Base-by-base conservation (phyloP, 2,888 invertebrate genomes). In the Aleiodes testaceus region DNA sequence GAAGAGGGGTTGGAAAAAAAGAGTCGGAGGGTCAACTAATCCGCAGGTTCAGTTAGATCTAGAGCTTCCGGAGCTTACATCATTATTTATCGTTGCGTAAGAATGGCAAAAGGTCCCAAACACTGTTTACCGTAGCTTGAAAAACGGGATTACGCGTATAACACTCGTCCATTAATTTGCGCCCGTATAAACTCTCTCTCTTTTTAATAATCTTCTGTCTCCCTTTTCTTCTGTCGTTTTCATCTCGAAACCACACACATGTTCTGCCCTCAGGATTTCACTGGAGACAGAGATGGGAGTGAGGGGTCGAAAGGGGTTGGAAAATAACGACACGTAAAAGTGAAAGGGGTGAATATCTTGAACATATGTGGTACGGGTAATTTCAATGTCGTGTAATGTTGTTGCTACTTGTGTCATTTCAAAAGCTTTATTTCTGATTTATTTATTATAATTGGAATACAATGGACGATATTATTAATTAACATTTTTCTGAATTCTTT, bases 1-100 rank as follows among this genome's bases (percentile, higher is more conserved):
- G 26, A 47, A 47, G 47, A 14, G 47, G 6, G 18, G 30, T 36
- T 30, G 47, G 26, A 26, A 55, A 67, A 42, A 53, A 67, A 53
- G 20, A 30, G 26, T n/a, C 59, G 9, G 30, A 44, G 66, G 66
- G 18, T 53, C 22, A 66, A 74, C 75, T 82, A 81, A 82, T 80
- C 81, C 79, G 55, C 76, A 79, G 82, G 73, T 74, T 74, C 73
- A 70, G 76, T 74, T 76, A 78, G 79, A 77, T 79, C 77, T 69
- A 80, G 80, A 76, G 75, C 79, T 77, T 75, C 78, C 79, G 73
- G 78, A 79, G 82, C 81, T 81, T 80, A 79, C 80, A 81, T 80
- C 79, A 83, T 85, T 84, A 85, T 85, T 85, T 85, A 85, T 83
- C 79, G 84, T 82, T 80, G 81, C 82, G 80, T 85, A 85, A 85